Evolutionary conservation across 2,797 vertebrate species (phyloP).

Genomic region (Melanotaenia nigrans): DNA sequence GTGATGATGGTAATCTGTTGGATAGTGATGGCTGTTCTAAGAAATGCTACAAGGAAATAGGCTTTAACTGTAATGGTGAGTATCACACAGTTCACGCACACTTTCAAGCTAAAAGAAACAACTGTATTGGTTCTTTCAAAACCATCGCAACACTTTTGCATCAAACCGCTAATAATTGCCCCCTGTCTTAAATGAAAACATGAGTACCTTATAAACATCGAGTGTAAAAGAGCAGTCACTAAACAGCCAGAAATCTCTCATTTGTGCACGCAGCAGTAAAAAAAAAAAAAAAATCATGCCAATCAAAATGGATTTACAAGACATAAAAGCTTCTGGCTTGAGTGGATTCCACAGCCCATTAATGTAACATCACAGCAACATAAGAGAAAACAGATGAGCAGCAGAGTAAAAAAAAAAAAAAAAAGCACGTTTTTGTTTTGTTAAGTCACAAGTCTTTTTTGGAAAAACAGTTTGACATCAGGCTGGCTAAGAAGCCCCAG

Average conservation of each 20-base stretch:
- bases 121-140: constrained; percentile 17
- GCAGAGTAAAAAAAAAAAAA: constrained; percentile 33
- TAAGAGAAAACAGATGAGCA: constrained; percentile 63
- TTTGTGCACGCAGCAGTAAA: constrained; percentile 37
- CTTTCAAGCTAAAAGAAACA: background rate
- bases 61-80: constrained; percentile 90
- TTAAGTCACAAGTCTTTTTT: constrained; percentile 43
- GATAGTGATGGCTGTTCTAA: constrained; percentile 94
- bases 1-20: constrained; percentile 91
- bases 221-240: constrained; percentile 32
- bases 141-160: constrained; percentile 2
- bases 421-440: constrained; percentile 29
- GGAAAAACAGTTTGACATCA: constrained; percentile 44
- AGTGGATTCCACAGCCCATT: constrained; percentile 57
- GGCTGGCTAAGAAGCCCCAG: constrained; percentile 43
- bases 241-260: constrained; percentile 32
- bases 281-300: constrained; percentile 25
- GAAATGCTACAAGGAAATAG: constrained; percentile 86
- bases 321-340: constrained; percentile 67
- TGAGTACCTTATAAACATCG: constrained; percentile 29
- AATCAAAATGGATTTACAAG: constrained; percentile 61
- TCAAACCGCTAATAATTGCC: constrained; percentile 13
- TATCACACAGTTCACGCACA: background rate
- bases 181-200: constrained; percentile 27
- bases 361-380: constrained; percentile 55